Conservation (phyloP, 2,888 invertebrate species). For the Drosophila barbarae region DNA sequence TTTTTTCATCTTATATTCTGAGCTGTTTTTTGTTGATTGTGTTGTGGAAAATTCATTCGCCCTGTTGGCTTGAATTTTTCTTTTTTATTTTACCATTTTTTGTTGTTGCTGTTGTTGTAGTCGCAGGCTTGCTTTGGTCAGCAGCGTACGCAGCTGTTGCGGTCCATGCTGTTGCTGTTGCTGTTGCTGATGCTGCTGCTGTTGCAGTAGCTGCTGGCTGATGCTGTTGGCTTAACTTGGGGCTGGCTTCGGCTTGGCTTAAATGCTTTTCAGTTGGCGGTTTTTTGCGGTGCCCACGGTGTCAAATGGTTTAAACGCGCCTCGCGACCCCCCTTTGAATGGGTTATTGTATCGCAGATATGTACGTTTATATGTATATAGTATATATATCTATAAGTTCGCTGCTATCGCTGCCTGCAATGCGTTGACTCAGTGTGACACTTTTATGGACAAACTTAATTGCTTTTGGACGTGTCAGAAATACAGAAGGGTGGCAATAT, state of each 20-base stretch:
- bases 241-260: conserved; percentile 52
- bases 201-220: conserved; percentile 57
- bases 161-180: conserved; percentile 35
- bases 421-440: conserved; percentile 55
- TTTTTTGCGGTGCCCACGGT: conserved; percentile 47
- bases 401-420: conserved; percentile 40
- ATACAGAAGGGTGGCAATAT: conserved; percentile 34
- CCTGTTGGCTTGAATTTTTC: conserved; percentile 16
- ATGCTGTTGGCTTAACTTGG: conserved; percentile 62
- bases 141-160: conserved; percentile 64
- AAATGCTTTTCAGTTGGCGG: conserved; percentile 49
- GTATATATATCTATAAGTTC: conserved; percentile 33
- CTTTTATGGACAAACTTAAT: conserved; percentile 67
- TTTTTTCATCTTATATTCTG: conserved; percentile 34
- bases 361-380: neutral
- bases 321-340: conserved; percentile 36
- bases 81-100: conserved; percentile 13
- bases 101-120: conserved; percentile 33
- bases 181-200: conserved; percentile 17
- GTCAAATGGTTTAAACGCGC: conserved; percentile 71
- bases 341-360: conserved; percentile 49
- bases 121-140: conserved; percentile 46
- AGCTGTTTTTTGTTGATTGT: conserved; percentile 31
- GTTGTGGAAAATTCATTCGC: conserved; percentile 64
- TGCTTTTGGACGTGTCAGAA: conserved; percentile 64